These are phyloP conservation scores for Bombycilla garrulus DNA, from an alignment of 2,113 vertebrate genomes.

Conservation along the genomic window DNA sequence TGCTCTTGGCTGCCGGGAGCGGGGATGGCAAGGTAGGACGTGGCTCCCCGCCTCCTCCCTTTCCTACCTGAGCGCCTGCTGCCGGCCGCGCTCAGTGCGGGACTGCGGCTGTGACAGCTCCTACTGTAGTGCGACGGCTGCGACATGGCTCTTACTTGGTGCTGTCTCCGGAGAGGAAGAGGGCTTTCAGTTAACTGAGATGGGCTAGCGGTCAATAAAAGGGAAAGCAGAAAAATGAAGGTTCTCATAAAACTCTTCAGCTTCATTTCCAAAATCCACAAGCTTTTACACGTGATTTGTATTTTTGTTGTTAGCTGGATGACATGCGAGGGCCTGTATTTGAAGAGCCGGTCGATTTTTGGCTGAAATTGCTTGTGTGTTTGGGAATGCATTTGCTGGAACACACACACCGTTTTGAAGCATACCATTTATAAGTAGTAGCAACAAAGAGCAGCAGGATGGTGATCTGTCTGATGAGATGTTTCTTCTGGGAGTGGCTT, in stretches of 20 bases:
- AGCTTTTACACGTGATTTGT: neutral
- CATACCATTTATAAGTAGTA: rapidly evolving
- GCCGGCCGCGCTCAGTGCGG: rapidly evolving
- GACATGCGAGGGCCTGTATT: neutral
- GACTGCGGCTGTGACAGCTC: rapidly evolving
- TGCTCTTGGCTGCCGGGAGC: neutral
- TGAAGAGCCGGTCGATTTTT: neutral
- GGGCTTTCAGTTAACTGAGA: neutral
- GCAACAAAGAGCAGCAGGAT: neutral
- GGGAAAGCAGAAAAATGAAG: neutral
- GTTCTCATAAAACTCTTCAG: neutral
- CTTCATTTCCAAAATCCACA: neutral
- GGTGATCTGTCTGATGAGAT: neutral
- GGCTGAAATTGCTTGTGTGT: neutral
- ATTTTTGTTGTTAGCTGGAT: neutral
- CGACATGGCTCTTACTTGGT: rapidly evolving
- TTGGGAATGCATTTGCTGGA: neutral
- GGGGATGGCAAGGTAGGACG: neutral
- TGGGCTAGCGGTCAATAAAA: neutral
- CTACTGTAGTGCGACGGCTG: rapidly evolving
- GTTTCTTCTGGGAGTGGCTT: neutral
- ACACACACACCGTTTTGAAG: neutral
- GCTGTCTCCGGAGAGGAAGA: neutral
- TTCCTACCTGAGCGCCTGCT: neutral
- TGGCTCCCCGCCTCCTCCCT: neutral